These are phyloP conservation scores for Teleogryllus occipitalis DNA, from an alignment of 1,140 invertebrate genomes.

Conservation along the genomic window DNA sequence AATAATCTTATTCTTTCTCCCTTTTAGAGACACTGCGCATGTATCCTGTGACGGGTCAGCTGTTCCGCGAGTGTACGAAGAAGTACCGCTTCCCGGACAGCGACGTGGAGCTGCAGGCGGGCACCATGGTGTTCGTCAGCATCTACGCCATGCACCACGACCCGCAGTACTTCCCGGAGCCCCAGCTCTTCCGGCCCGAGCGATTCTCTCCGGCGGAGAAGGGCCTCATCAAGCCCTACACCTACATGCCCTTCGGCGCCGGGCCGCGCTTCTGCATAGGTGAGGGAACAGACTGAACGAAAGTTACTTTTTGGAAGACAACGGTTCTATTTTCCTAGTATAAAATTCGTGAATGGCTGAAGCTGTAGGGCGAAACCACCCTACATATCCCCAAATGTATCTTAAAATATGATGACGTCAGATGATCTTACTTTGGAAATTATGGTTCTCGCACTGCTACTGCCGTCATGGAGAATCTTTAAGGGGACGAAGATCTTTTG, in stretches of 20 bases:
- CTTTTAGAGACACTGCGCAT: conserved; percentile 37
- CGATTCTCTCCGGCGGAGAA: conserved; percentile 42
- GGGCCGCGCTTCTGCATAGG: conserved; percentile 45
- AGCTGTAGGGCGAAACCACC: too few species aligned
- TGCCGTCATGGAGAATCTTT: too few species aligned
- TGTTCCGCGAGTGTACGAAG: conserved; percentile 39
- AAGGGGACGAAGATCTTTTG: too few species aligned
- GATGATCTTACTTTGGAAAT: too few species aligned
- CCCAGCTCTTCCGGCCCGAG: conserved; percentile 44
- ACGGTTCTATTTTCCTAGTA: too few species aligned
- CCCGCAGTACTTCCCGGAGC: conserved; percentile 40
- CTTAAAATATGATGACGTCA: too few species aligned
- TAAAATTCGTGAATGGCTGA: too few species aligned
- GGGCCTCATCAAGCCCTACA: conserved; percentile 30
- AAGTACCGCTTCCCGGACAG: conserved; percentile 41
- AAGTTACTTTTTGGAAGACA: too few species aligned
- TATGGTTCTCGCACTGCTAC: too few species aligned
- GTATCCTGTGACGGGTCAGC: conserved; percentile 35
- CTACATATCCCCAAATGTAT: too few species aligned
- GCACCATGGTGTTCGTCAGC: conserved; percentile 23
- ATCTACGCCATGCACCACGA: conserved; percentile 40
- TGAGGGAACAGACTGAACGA: too few species aligned
- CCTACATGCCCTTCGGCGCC: conserved; percentile 45
- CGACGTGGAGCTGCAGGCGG: conserved; percentile 36
- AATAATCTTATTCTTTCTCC: too few species aligned